Base-by-base conservation (phyloP, 2,888 invertebrate genomes). In the Xylocampa areola region DNA sequence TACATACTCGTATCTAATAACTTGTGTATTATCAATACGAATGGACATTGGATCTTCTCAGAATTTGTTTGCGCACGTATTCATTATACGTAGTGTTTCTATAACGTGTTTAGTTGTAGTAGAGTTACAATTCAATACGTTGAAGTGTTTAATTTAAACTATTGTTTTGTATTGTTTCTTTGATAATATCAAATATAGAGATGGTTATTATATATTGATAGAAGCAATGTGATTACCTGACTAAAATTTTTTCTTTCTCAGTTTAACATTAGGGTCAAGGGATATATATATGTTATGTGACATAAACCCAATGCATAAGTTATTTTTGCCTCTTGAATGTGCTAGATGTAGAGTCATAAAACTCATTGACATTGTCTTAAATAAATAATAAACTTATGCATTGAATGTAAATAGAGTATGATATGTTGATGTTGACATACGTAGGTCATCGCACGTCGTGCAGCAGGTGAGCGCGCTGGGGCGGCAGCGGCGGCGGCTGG, bases 371-470 rank as follows among this genome's bases (percentile, higher is more conserved):
- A 44, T 52, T 13, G 19, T 29, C 11, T 29, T 11, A 17, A 29
- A 30, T 51, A 51, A 51, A 44, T 37, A 47, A 50, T 47, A 33
- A 48, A 39, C 32, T 29, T 43, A 48, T 48, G 21, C 43, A 39
- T 67, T 44, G 33, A 27, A 36, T 17, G 40, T 55, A 41, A 29
- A 47, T 32, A 64, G 17, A 32, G 55, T 51, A 33, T 68, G 44
- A 29, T 58, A 71, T 33, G 52, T 62, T 63, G 69, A 74, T 76
- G 73, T 76, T 75, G 84, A 91, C 91, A 87, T 91, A 90, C 93
- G 92, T 89, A 84, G 92, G 84, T 90, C 92, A 92, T 91, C 84
- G 89, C 91, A 89, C 88, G 91, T 85, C 76, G 88, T 82, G 83
- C 83, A 81, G 88, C 80, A 86, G 87, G 79, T 73, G 87, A 82